Evolutionary conservation across 2,113 vertebrate genomes (phyloP).

Genomic region (Enhydra lutris): DNA sequence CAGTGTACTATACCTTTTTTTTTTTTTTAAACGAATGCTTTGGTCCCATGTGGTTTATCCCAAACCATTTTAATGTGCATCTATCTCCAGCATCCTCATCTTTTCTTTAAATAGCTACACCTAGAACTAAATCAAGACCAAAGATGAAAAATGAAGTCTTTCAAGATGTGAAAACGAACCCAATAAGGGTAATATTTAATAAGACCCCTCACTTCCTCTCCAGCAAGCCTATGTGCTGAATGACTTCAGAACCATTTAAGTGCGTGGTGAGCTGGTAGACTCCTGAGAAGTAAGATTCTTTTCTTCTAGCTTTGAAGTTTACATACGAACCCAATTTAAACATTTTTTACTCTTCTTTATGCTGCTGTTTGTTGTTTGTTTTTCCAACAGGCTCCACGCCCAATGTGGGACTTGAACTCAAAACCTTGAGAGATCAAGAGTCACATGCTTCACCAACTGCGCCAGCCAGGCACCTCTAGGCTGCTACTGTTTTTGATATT

Average conservation of each 20-base stretch:
- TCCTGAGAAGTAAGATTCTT: not conserved
- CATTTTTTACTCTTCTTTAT: not conserved
- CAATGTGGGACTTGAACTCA: not conserved
- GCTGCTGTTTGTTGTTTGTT: not conserved
- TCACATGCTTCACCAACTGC: not conserved
- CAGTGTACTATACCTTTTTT: not conserved
- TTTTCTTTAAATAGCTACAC: conserved; percentile 44
- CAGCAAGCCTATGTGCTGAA: not conserved
- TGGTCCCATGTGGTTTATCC: not conserved
- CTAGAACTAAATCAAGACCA: conserved; percentile 40
- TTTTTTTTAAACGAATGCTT: not conserved
- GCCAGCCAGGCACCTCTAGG: not conserved
- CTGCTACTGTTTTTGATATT: not conserved
- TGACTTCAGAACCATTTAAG: not conserved
- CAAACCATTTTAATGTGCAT: not conserved
- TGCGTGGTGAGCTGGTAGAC: not conserved
- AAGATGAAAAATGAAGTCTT: conserved; percentile 40
- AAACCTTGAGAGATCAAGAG: not conserved
- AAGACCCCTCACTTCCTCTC: not conserved
- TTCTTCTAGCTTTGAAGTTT: not conserved
- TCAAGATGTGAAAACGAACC: conserved; percentile 41
- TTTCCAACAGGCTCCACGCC: not conserved
- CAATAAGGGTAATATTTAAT: not conserved
- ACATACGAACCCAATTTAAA: not conserved
- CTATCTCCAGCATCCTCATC: conserved; percentile 1